Conservation (phyloP, 2,113 vertebrate genomes). For the Pollachius pollachius region DNA sequence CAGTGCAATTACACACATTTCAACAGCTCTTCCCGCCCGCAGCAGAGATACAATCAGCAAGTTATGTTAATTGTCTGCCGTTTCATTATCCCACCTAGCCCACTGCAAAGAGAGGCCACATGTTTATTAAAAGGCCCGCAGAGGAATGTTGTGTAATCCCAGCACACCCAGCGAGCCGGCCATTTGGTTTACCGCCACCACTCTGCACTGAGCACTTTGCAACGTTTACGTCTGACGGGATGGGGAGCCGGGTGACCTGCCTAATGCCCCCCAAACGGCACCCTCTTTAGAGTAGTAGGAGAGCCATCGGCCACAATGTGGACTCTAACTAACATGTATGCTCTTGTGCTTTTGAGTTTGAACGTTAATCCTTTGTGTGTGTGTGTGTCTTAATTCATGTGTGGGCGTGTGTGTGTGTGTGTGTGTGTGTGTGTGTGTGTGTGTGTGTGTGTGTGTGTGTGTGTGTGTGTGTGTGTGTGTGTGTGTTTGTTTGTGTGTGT, state of each 20-base stretch:
- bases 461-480: no score
- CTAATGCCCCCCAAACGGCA: background rate
- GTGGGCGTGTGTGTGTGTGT: background rate
- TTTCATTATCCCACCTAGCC: conserved; percentile 59
- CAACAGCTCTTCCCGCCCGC: conserved; percentile 51
- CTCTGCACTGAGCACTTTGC: background rate
- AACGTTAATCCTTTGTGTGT: background rate
- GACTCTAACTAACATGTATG: conserved; percentile 14
- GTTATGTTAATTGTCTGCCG: conserved; percentile 67
- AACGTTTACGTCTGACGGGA: conserved; percentile 21
- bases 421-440: conserved; percentile 21
- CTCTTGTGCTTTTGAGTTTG: background rate
- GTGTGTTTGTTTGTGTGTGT: no score
- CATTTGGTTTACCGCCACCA: conserved; percentile 19
- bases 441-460: conserved; percentile 3
- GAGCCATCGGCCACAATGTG: conserved; percentile 8
- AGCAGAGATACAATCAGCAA: conserved; percentile 70
- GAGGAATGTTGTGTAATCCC: conserved; percentile 35
- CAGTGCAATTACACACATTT: conserved; percentile 83
- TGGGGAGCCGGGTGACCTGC: conserved; percentile 2
- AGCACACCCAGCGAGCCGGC: conserved; percentile 12
- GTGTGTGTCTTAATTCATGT: conserved; percentile 1
- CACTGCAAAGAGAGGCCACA: conserved; percentile 47
- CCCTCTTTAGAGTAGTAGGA: background rate
- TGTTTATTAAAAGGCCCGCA: conserved; percentile 55